These are phyloP conservation scores for Acanthacorydalis orientalis DNA, from an alignment of 2,888 invertebrate species.

Conservation along the genomic window DNA sequence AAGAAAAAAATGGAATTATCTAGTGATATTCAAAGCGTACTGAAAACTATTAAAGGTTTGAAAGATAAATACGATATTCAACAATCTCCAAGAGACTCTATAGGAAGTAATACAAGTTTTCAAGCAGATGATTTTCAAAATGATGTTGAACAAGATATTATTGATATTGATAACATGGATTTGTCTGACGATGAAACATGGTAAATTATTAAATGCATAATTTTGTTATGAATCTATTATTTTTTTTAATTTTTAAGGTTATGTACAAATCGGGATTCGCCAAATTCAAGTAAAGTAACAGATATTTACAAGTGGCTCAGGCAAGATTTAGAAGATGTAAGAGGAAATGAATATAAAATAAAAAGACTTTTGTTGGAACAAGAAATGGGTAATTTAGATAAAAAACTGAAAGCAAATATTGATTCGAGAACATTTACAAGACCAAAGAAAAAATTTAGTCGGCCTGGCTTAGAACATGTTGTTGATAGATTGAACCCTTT, in stretches of 20 bases:
- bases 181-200: constrained; percentile 41
- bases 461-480: constrained; percentile 39
- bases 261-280: constrained; percentile 10
- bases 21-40: constrained; percentile 16
- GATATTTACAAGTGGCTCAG: constrained; percentile 13
- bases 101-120: neutral
- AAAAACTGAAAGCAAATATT: constrained; percentile 32
- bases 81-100: neutral
- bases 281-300: constrained; percentile 6
- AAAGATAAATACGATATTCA: neutral
- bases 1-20: constrained; percentile 18
- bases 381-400: neutral
- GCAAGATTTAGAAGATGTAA: constrained; percentile 10
- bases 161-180: constrained; percentile 37
- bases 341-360: neutral
- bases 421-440: constrained; percentile 54
- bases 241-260: constrained; percentile 11
- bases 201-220: constrained; percentile 23
- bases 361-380: neutral
- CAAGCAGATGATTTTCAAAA: neutral
- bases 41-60: constrained; percentile 12
- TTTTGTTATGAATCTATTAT: constrained; percentile 5
- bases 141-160: constrained; percentile 24
- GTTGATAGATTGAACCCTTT: neutral
- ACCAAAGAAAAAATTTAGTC: constrained; percentile 40